Conservation (phyloP, 2,888 invertebrate genomes). For the Brassicogethes aeneus region DNA sequence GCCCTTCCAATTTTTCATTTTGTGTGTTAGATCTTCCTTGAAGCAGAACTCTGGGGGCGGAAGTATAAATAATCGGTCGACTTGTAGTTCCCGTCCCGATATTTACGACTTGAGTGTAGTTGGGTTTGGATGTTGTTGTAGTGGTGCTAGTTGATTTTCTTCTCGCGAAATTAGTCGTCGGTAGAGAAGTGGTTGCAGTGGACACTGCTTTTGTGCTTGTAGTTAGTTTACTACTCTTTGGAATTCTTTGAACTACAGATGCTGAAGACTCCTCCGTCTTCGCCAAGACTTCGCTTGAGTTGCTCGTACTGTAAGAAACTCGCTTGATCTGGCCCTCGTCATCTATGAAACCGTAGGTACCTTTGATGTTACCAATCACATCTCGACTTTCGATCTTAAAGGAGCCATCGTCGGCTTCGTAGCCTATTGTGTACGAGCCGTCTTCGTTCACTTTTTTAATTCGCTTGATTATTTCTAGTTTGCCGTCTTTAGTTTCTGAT, state of each 20-base stretch:
- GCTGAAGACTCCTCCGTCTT: conserved; percentile 36
- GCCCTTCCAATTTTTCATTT: conserved; percentile 31
- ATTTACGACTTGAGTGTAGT: conserved; percentile 27
- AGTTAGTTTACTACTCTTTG: conserved; percentile 38
- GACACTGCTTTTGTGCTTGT: conserved; percentile 34
- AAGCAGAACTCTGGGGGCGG: conserved; percentile 36
- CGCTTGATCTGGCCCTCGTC: conserved; percentile 69
- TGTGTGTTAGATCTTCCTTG: conserved; percentile 27
- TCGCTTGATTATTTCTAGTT: conserved; percentile 72
- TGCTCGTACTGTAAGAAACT: conserved; percentile 61
- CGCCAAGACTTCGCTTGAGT: conserved; percentile 42
- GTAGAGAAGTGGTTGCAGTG: conserved; percentile 46
- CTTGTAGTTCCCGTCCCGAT: conserved; percentile 32
- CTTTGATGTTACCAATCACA: conserved; percentile 70
- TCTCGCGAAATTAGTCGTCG: conserved; percentile 55
- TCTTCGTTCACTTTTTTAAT: conserved; percentile 73
- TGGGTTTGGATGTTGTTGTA: conserved; percentile 31
- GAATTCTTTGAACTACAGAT: conserved; percentile 36
- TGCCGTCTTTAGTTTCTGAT: conserved; percentile 59
- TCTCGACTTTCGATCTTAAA: conserved; percentile 79
- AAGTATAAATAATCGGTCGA: conserved; percentile 32
- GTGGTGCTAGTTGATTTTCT: conserved; percentile 41
- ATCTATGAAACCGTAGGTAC: conserved; percentile 75
- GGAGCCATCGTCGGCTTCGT: conserved; percentile 77
- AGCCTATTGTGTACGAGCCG: conserved; percentile 77